Base-by-base conservation (phyloP, 2,797 vertebrate species). In the Amniataba percoides region DNA sequence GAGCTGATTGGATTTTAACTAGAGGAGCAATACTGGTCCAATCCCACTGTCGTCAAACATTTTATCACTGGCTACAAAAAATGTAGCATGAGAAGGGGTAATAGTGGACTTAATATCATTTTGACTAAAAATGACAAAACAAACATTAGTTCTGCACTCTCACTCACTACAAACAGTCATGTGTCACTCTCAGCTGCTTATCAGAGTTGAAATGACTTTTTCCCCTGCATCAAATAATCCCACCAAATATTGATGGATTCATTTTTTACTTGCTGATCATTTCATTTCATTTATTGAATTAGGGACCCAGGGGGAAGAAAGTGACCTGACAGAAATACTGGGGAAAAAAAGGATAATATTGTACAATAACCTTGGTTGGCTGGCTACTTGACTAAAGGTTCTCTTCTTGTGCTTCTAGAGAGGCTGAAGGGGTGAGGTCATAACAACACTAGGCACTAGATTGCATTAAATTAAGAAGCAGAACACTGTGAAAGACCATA, bases 321-420 rank as follows among this genome's bases (percentile, higher is more conserved):
- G 19, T 65, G 23, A 59, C 43, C 16, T 46, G 27, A 48, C 51
- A 46, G 43, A 70, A 60, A 3, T 40, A 39, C 27, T 43, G 0
- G 5, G 25, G 7, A 25, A 55, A 21, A 40, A 52, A 1, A 0
- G n/a, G 7, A 2, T 40, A 62, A 27, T 15, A 59, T 27, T 43
- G 49, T 31, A 63, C 19, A 65, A 18, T 67, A 71, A 71, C 56
- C 23, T 40, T 34, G 56, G 11, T 42, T 60, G 16, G 76, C 25
- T 46, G 56, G 55, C 34, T 8, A 27, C 57, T 25, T 75, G 46
- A 76, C 71, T 68, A 64, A 66, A 76, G 21, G 42, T 60, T 18
- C 23, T 72, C 19, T 61, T 68, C n/a, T 23, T 36, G 56, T 7
- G 55, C 52, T 77, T 75, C 73, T 55, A 61, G 18, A 48, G 36